phyloP scores from a whole-genome alignment of 2,888 invertebrate genomes.

The Stratiomys singularior region DNA sequence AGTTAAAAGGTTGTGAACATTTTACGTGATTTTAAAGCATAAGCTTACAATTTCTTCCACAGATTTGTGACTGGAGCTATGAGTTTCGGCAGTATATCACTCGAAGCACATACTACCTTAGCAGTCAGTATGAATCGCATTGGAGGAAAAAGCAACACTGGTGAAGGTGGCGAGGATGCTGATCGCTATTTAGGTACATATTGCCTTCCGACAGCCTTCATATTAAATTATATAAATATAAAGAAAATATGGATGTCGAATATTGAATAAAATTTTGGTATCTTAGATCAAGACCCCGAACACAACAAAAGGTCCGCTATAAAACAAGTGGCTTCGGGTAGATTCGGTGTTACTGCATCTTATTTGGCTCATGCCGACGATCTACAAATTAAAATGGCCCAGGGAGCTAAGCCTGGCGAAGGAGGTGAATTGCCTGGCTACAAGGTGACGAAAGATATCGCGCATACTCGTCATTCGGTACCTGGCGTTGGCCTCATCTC shows the following conservation, averaged over 20 bases:
- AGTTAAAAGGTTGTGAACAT: slow-evolving; percentile 83
- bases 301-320: slow-evolving; percentile 92
- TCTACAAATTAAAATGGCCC: slow-evolving; percentile 99
- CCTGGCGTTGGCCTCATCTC: slow-evolving; percentile 97
- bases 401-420: slow-evolving; percentile 99
- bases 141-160: slow-evolving; percentile 98
- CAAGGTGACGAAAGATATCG: slow-evolving; percentile 94
- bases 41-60: not conserved
- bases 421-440: slow-evolving; percentile 95
- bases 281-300: slow-evolving; percentile 76
- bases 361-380: slow-evolving; percentile 98
- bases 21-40: not conserved
- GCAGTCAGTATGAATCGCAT: slow-evolving; percentile 98
- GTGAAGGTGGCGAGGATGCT: slow-evolving; percentile 92
- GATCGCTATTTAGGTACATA: slow-evolving; percentile 76
- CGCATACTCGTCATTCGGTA: slow-evolving; percentile 93
- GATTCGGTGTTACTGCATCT: slow-evolving; percentile 98
- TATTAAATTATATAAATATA: not conserved
- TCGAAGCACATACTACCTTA: slow-evolving; percentile 94
- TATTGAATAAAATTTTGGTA: slow-evolving; percentile 30
- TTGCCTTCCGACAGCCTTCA: too few species aligned
- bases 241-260: not conserved
- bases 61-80: slow-evolving; percentile 80
- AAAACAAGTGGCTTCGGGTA: slow-evolving; percentile 98
- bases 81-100: slow-evolving; percentile 96